Evolutionary conservation across 2,888 invertebrate species (phyloP), one percentile per base, ranked within the genome.

Genomic region (Melieria crassipennis): DNA sequence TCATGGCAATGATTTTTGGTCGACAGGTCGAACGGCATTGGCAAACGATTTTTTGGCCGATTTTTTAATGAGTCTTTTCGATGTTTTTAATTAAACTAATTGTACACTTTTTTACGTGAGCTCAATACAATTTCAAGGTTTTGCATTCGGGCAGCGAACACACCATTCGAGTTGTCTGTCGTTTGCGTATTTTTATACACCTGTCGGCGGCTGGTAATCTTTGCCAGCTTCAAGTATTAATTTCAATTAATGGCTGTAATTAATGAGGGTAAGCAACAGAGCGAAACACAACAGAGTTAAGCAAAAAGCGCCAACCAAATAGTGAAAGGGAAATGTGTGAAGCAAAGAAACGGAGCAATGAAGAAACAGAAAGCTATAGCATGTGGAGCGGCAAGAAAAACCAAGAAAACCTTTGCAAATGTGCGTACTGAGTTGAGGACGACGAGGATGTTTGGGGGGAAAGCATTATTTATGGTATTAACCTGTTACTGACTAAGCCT

Each of bases 381-480:
- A 13, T 7, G 5, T 30, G 30, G 30, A 30, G 30, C 30, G 2
- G 30, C 30, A 30, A 13, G n/a, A 52, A 52, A 52, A 52, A 52
- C 52, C 5, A 50, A 50, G 50, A 50, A 50, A 11, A 11, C 9
- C 1, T n/a, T 11, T n/a, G 52, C 0, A 7, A n/a, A 52, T 13
- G 13, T 52, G 52, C 5, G 9, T n/a, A 52, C 7, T n/a, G 13
- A 52, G 9, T 52, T 30, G 30, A 3, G 30, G 30, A 3, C 30
- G 30, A 30, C 30, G 30, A 30, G 30, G 30, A 3, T 30, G 30
- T 3, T 30, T 30, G 30, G 30, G 30, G 30, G 1, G 13, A 5
- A 52, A 52, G 52, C 52, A 52, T 52, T n/a, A 52, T 52, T 48
- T 46, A 66, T 58, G 57, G 52, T 50, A 62, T 62, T 62, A 62